These are phyloP conservation scores for Petrophora chlorosata DNA, from an alignment of 2,888 invertebrate species.

Conservation along the genomic window DNA sequence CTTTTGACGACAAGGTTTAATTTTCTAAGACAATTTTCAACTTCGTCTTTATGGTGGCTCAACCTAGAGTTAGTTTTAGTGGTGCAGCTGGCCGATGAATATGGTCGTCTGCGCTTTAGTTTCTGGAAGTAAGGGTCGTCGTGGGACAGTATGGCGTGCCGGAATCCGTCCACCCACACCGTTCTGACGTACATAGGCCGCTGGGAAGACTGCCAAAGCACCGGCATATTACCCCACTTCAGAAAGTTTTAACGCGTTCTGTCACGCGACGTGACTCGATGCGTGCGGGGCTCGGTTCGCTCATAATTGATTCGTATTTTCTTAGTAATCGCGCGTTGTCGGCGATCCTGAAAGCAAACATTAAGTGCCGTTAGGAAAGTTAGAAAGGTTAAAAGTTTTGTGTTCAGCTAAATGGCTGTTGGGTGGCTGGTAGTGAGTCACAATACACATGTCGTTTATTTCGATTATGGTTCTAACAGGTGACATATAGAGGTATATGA, in stretches of 20 bases:
- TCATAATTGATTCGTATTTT: slow-evolving; percentile 62
- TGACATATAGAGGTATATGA: no score
- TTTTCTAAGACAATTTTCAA: slow-evolving; percentile 55
- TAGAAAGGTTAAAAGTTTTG: no score
- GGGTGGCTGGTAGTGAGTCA: slow-evolving; percentile 7
- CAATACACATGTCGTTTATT: no score
- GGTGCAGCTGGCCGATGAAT: slow-evolving; percentile 57
- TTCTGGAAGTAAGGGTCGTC: slow-evolving; percentile 82
- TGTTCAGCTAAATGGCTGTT: slow-evolving; percentile 24
- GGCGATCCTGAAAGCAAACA: slow-evolving; percentile 49
- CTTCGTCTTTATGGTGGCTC: slow-evolving; percentile 54
- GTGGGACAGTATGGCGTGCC: slow-evolving; percentile 87
- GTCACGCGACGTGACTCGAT: slow-evolving; percentile 54
- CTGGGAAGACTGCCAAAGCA: slow-evolving; percentile 86
- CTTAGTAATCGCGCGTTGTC: slow-evolving; percentile 41
- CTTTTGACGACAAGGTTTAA: slow-evolving; percentile 65
- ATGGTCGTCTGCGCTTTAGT: slow-evolving; percentile 59
- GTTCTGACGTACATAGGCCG: slow-evolving; percentile 85
- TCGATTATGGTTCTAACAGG: no score
- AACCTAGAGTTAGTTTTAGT: slow-evolving; percentile 50
- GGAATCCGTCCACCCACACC: slow-evolving; percentile 88
- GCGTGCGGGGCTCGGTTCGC: slow-evolving; percentile 49
- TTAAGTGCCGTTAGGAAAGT: slow-evolving; percentile 34
- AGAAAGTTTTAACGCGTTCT: slow-evolving; percentile 42
- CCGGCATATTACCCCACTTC: slow-evolving; percentile 73